Conservation (phyloP, 2,797 vertebrate genomes). For the Lates japonicus region DNA sequence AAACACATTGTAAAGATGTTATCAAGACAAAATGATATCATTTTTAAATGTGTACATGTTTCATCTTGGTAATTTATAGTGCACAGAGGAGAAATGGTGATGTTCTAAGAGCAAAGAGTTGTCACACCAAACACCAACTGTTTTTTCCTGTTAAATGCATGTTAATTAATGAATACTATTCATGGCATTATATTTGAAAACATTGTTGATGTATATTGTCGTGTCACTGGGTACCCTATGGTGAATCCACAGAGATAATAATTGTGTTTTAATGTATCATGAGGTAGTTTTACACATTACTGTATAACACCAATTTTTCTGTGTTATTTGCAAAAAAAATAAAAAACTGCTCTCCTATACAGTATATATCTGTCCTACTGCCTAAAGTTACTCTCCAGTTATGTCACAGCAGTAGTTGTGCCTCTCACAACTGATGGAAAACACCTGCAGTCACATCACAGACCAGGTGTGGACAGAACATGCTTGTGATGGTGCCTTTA, state of each 20-base stretch:
- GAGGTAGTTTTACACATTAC: neutral
- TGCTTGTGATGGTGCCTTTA: neutral
- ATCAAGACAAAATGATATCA: neutral
- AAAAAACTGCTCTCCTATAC: too few species aligned
- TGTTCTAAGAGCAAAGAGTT: neutral
- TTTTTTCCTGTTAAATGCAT: neutral
- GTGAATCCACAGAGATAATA: too few species aligned
- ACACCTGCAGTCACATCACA: slow-evolving; percentile 18
- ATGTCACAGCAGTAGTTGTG: neutral
- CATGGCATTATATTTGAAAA: too few species aligned
- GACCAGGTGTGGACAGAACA: neutral
- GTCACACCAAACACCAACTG: neutral
- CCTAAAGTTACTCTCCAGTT: neutral
- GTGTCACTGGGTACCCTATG: too few species aligned
- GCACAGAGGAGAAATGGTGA: too few species aligned
- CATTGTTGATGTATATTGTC: too few species aligned
- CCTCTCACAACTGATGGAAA: slow-evolving; percentile 13
- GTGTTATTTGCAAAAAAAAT: neutral
- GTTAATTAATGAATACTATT: neutral
- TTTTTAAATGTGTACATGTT: neutral
- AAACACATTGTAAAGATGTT: neutral
- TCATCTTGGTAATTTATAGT: neutral
- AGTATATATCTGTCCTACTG: neutral
- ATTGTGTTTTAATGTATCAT: too few species aligned
- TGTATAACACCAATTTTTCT: neutral